Evolutionary conservation across 2,113 vertebrate species (phyloP), one percentile per base, ranked within the genome.

Genomic region (Cochlearius cochlearius): DNA sequence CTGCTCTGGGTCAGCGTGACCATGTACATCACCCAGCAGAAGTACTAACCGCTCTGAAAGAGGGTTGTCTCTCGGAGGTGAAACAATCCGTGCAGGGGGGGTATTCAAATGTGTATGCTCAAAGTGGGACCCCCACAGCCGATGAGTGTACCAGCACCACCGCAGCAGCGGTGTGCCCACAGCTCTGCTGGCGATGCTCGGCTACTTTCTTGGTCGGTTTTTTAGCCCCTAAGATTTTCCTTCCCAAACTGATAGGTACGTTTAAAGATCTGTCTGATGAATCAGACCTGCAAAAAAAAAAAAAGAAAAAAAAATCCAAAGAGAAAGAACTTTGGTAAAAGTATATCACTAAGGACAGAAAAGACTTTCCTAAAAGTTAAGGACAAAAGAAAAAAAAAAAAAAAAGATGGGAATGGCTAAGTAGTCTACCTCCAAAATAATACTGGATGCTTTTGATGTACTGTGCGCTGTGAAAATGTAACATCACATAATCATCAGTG

Each of bases 31-130:
- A 50, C 25, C n/a, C 73, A 50, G 52, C 16, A 5, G 20, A 64
- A 66, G 7, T 32, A n/a, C 12, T 29, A 91, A 80, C 15, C 39
- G 34, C 25, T 14, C 25, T 39, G 52, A 63, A 82, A 84, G n/a
- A 36, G 1, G 18, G 52, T 32, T 80, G n/a, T 64, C 16, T 60
- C 47, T 69, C 2, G 2, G 45, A 71, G 36, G 10, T 27, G 27
- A 38, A 86, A 36, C 25, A 45, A 47, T 23, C 21, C 0, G 0
- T 56, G 47, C 29, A 17, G n/a, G 11, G n/a, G 9, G 15, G 19
- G 12, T 45, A 15, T 55, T 64, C 55, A 66, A 72, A 84, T 3
- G 4, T 22, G 26, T n/a, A 17, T 27, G 55, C 30, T 63, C 26
- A 29, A 72, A 82, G n/a, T 27, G 55, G 90, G 77, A 41, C 59